Evolutionary conservation across 2,888 invertebrate genomes (phyloP), one percentile per base, ranked within the genome.

Genomic region (Syrphus vitripennis): DNA sequence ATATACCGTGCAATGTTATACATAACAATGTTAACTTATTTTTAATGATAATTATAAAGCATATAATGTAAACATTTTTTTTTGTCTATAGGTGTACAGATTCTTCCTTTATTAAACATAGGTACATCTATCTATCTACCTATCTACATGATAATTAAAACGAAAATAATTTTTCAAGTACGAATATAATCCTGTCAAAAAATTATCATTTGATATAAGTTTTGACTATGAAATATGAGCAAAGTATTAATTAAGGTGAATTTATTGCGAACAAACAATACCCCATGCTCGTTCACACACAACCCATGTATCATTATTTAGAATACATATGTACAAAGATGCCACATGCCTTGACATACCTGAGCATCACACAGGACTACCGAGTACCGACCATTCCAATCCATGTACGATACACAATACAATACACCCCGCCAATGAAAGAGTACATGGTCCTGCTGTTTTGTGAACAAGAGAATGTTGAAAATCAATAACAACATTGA

Each of bases 401-500:
- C 40, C 42, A 77, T 24, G 3, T 50, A 50, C 26, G 14, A 48
- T 42, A 63, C 12, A 37, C 16, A 42, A 65, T 19, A 21, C 7
- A 21, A 19, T 2, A 5, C 21, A 59, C 45, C 12, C 57, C 48
- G 34, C n/a, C 16, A 77, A n/a, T 29, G 4, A 4, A 42, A 29
- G 45, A 57, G 61, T 67, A 79, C 65, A 65, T 70, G 21, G 31
- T 72, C n/a, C 45, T 42, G 26, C 50, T 77, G 31, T 65, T 45
- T 67, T 69, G 21, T 69, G 67, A 67, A 77, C 42, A 72, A 26
- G 72, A 74, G 50, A 81, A 72, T 57, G 72, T 40, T 65, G 67
- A 78, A 86, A 86, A 86, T 86, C 86, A 82, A 86, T 86, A 86
- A 69, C 74, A 72, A 67, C 75, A 63, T 82, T 86, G 82, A 77